phyloP scores from a whole-genome alignment of 2,797 vertebrate genomes.

The Sebastes wilsoni region DNA sequence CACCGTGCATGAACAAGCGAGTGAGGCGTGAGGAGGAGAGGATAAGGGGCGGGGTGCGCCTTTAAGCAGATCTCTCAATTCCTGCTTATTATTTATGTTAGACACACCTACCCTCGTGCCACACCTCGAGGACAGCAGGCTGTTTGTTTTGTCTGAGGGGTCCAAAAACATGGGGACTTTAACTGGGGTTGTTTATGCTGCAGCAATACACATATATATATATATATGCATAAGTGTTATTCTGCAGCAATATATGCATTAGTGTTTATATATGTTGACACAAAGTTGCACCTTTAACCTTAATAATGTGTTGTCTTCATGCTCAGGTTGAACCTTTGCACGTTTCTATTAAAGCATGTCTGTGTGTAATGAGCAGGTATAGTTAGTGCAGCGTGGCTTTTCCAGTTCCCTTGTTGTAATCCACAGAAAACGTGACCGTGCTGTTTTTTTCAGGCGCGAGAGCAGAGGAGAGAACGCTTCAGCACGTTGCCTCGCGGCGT shows the following conservation, averaged over 20 bases:
- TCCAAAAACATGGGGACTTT: slow-evolving; percentile 1
- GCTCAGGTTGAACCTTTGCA: background rate
- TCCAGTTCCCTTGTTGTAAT: slow-evolving; percentile 72
- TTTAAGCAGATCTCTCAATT: slow-evolving; percentile 17
- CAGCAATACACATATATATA: no score
- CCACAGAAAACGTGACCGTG: slow-evolving; percentile 82
- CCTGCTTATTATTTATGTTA: slow-evolving; percentile 76
- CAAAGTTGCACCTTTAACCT: background rate
- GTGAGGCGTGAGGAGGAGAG: slow-evolving; percentile 23
- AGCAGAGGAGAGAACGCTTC: slow-evolving; percentile 48
- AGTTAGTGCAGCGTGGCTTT: slow-evolving; percentile 54
- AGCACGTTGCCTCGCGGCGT: slow-evolving; percentile 80
- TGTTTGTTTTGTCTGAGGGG: slow-evolving; percentile 64
- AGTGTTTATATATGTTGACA: no score
- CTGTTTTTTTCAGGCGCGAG: slow-evolving; percentile 68
- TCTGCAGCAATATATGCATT: background rate
- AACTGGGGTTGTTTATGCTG: background rate
- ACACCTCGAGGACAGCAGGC: slow-evolving; percentile 61
- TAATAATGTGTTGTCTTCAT: background rate
- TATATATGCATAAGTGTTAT: background rate
- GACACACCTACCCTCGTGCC: slow-evolving; percentile 79
- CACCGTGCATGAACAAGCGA: slow-evolving; percentile 65
- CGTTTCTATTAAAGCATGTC: background rate
- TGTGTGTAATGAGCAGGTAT: slow-evolving; percentile 7
- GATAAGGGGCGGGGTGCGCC: slow-evolving; percentile 18